Evolutionary conservation across 2,888 invertebrate species (phyloP).

Genomic region (Carpatolechia fugitivella): DNA sequence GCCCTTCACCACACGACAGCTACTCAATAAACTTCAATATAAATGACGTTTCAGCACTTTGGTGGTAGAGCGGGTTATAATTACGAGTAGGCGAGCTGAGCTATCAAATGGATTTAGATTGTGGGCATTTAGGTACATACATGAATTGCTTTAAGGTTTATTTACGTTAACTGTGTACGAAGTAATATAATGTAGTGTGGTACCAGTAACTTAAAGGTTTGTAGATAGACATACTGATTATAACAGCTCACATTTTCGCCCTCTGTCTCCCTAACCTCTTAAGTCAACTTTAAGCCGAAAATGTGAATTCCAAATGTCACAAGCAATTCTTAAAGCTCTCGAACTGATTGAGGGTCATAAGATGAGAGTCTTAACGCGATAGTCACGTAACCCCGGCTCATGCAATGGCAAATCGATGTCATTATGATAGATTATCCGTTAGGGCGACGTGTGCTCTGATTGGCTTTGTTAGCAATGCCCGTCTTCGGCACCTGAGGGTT

Average conservation of each 20-base stretch:
- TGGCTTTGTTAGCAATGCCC: slow-evolving; percentile 72
- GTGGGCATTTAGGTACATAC: background rate
- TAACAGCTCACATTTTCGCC: too few species aligned
- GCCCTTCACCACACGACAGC: slow-evolving; percentile 17
- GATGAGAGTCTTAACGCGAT: slow-evolving; percentile 45
- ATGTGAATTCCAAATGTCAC: slow-evolving; percentile 6
- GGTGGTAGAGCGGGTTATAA: slow-evolving; percentile 6
- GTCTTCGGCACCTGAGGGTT: slow-evolving; percentile 60
- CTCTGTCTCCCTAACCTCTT: background rate
- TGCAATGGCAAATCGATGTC: slow-evolving; percentile 73
- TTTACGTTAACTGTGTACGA: background rate
- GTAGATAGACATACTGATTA: too few species aligned
- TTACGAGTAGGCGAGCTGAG: background rate
- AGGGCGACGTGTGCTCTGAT: slow-evolving; percentile 63
- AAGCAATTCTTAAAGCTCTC: slow-evolving; percentile 4
- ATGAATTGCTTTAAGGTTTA: too few species aligned
- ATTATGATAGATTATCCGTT: slow-evolving; percentile 75
- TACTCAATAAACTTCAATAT: slow-evolving; percentile 11
- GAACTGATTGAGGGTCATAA: slow-evolving; percentile 33
- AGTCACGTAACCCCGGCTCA: slow-evolving; percentile 45
- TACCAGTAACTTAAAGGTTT: too few species aligned
- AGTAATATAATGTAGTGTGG: too few species aligned
- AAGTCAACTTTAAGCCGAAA: background rate
- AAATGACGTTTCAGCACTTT: slow-evolving; percentile 8
- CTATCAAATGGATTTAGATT: slow-evolving; percentile 1